Evolutionary conservation across 2,888 invertebrate species (phyloP).

Genomic region (Heliconius cydno): DNA sequence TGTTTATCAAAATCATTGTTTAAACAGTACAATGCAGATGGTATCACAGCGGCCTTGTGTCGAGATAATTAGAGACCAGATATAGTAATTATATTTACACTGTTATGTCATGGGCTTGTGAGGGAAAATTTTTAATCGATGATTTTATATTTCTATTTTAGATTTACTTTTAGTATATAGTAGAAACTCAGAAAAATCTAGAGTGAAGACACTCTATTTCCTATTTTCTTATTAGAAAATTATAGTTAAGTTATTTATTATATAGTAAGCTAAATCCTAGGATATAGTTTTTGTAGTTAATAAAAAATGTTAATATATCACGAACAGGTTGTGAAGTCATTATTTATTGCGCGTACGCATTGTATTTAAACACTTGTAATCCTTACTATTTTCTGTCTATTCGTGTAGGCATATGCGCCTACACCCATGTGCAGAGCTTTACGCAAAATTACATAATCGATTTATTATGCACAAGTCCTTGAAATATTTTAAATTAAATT

Average conservation of each 20-base stretch:
- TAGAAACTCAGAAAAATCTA: too few relatives aligned
- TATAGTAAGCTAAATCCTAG: neutral
- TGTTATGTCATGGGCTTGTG: neutral
- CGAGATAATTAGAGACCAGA: constrained; percentile 20
- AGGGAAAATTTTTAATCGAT: neutral
- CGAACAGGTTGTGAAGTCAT: constrained; percentile 1
- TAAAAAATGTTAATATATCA: neutral
- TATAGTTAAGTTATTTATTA: neutral
- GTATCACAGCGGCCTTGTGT: constrained; percentile 16
- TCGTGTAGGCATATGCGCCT: neutral
- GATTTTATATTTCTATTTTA: neutral
- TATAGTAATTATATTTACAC: constrained; percentile 3
- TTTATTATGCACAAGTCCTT: too few relatives aligned
- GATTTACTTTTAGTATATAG: too few relatives aligned
- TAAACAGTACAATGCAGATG: constrained; percentile 18
- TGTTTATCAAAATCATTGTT: constrained; percentile 22
- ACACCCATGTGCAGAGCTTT: too few relatives aligned
- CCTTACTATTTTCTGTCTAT: neutral
- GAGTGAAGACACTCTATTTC: too few relatives aligned
- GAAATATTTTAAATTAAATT: too few relatives aligned
- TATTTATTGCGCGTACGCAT: neutral
- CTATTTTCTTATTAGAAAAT: neutral
- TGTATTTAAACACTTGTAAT: neutral
- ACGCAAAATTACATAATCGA: too few relatives aligned
- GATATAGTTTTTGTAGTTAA: neutral